Evolutionary conservation across 2,888 invertebrate genomes (phyloP), one percentile per base, ranked within the genome.

Genomic region (Caenorhabditis parvicauda): DNA sequence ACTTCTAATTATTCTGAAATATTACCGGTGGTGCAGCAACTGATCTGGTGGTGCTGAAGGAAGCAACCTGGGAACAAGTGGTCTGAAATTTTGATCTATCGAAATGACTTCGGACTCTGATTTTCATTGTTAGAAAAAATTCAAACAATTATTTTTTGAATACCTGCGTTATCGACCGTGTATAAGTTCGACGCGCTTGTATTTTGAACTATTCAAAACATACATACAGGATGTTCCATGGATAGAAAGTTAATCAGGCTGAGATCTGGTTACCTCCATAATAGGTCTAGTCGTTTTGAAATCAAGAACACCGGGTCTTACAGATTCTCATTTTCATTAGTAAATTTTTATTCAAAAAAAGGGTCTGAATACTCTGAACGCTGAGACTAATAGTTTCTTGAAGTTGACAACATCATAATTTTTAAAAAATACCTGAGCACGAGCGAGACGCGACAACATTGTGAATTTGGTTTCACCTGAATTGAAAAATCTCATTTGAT

Each of bases 371-470:
- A n/a, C n/a, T n/a, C n/a, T n/a, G n/a, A n/a, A n/a, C n/a, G n/a
- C n/a, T n/a, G n/a, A 12, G 35, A 32, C 35, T 12, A 32, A 12
- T 9, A 14, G 9, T 32, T 32, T 32, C 14, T 32, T 14, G 35
- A 32, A 32, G 14, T 14, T 12, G 14, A 32, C 19, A 17, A 3
- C 3, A 28, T 27, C 32, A 22, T 5, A 38, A 46, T 51, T 19
- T 47, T 12, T 46, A 14, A 19, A 17, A 41, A 32, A 21, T 45
- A 59, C 63, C 56, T 57, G 63, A 39, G 56, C 55, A 48, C 57
- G 58, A 49, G 63, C 59, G 32, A 63, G 55, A 55, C 63, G 63
- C 35, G 63, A 63, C 50, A 63, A 52, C 63, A 63, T 63, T 44
- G 28, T 53, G 32, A 38, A 42, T 19, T n/a, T n/a, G n/a, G n/a